Evolutionary conservation across 2,113 vertebrate genomes (phyloP).

Genomic region (Prunella himalayana): DNA sequence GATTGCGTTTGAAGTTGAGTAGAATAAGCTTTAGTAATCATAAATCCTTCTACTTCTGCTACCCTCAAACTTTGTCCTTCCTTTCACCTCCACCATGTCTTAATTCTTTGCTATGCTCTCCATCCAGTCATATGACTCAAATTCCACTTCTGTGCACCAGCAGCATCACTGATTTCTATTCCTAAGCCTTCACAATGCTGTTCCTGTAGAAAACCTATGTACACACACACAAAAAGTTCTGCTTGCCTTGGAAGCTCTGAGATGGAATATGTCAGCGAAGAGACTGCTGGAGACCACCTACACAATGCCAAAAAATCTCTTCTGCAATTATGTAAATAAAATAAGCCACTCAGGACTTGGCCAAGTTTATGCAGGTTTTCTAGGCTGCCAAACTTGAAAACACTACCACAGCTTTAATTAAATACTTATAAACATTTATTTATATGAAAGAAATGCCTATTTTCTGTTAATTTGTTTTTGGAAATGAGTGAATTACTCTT

Average conservation of each 20-base stretch:
- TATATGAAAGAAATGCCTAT: neutral
- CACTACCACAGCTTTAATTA: neutral
- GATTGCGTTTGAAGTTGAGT: neutral
- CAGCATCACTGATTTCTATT: neutral
- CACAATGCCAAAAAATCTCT: neutral
- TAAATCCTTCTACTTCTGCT: neutral
- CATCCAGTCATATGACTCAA: neutral
- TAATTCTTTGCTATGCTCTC: neutral
- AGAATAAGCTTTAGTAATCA: neutral
- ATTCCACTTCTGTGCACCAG: neutral
- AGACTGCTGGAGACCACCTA: neutral
- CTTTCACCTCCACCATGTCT: neutral
- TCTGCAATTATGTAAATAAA: neutral
- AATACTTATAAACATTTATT: neutral
- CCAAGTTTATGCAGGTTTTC: neutral
- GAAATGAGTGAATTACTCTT: neutral
- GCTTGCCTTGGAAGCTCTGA: neutral
- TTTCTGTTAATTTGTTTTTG: neutral
- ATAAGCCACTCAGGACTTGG: neutral
- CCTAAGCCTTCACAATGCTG: neutral
- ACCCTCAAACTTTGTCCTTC: neutral
- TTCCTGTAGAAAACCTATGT: neutral
- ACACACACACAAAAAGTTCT: neutral
- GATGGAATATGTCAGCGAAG: neutral
- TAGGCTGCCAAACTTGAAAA: neutral